phyloP scores from a whole-genome alignment of 2,888 invertebrate species.

The Drosophila cracens region DNA sequence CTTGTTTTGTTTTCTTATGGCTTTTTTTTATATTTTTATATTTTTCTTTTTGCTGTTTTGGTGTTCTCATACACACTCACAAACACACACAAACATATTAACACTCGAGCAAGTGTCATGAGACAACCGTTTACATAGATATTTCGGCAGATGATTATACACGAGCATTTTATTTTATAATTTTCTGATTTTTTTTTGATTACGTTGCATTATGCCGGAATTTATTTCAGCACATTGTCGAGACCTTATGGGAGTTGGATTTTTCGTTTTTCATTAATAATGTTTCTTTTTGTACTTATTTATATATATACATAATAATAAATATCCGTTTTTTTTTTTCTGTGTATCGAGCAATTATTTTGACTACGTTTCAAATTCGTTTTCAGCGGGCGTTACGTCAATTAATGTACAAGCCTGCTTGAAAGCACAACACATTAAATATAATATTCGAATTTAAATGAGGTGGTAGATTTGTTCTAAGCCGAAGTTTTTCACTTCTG shows the following conservation, averaged over 20 bases:
- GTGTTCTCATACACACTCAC: constrained; percentile 19
- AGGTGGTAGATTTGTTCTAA: background rate
- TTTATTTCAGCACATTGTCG: background rate
- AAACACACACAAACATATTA: constrained; percentile 22
- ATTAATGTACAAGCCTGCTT: background rate
- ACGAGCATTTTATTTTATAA: constrained; percentile 4
- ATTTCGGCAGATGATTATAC: constrained; percentile 14
- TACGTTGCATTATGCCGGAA: background rate
- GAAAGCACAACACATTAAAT: background rate
- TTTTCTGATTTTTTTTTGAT: constrained; percentile 3
- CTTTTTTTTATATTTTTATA: constrained; percentile 1
- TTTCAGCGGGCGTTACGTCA: background rate
- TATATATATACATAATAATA: background rate
- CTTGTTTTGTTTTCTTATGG: constrained; percentile 15
- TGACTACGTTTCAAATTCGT: constrained; percentile 11
- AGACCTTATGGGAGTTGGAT: background rate
- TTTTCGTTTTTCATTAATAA: background rate
- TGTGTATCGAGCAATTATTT: constrained; percentile 11
- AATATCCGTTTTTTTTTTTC: background rate
- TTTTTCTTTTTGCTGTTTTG: constrained; percentile 1
- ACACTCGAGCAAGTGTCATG: constrained; percentile 13
- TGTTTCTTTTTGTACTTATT: constrained; percentile 14
- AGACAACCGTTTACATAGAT: constrained; percentile 53
- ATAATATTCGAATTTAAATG: background rate
- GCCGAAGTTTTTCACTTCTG: background rate